A percentile compares a stretch with the other conserved stretches of the same genome.
phyloP scores from a whole-genome alignment of 2,113 vertebrate genomes.

The Amblyornis subalaris region DNA sequence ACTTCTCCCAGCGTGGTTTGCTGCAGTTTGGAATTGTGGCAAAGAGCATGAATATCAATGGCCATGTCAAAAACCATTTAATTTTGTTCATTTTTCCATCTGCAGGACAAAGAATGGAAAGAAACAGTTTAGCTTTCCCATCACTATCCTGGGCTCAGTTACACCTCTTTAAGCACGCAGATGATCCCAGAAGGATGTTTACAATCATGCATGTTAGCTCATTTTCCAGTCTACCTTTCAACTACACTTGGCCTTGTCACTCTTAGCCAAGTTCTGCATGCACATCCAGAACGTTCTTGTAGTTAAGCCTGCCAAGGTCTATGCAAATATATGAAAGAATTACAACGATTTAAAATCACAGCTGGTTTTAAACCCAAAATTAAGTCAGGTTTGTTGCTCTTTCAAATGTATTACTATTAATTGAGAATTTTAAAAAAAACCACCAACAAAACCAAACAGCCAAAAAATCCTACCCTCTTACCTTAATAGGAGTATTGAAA shows the following conservation, averaged over 20 bases:
- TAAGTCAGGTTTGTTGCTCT: not conserved
- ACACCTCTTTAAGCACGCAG: not conserved
- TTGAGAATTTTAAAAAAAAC: not conserved
- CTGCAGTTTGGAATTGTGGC: conserved; percentile 91
- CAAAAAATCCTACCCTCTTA: fast-evolving
- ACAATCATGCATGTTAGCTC: not conserved
- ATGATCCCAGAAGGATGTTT: not conserved
- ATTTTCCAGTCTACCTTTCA: not conserved
- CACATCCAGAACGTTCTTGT: not conserved
- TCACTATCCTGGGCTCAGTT: not conserved
- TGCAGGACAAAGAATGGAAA: conserved; percentile 48
- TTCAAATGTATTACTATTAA: not conserved
- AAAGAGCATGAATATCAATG: conserved; percentile 86
- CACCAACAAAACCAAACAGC: not conserved
- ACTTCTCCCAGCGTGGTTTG: conserved; percentile 91
- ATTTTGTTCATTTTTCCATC: conserved; percentile 80
- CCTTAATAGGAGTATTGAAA: not conserved
- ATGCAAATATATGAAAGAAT: not conserved
- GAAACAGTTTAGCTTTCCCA: not conserved
- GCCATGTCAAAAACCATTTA: conserved; percentile 94
- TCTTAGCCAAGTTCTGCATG: not conserved
- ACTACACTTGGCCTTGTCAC: not conserved
- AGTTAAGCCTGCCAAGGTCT: not conserved
- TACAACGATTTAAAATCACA: not conserved
- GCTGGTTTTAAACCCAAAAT: not conserved